Evolutionary conservation across 2,888 invertebrate genomes (phyloP), one percentile per base, ranked within the genome.

Genomic region (Adineta ricciae): DNA sequence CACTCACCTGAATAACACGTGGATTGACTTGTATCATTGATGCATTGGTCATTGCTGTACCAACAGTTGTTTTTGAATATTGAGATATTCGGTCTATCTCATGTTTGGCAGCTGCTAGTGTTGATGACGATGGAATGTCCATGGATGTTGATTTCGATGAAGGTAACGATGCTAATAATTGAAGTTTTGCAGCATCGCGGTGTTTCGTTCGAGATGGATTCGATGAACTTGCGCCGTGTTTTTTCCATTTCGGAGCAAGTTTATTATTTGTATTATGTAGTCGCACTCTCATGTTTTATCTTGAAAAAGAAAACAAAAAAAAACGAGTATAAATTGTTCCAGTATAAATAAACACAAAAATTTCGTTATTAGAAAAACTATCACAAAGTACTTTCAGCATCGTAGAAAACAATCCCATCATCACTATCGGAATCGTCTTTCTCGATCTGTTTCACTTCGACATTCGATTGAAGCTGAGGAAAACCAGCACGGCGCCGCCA

Each of bases 181-280:
- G 50, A 87, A 85, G 24, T 89, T 94, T 94, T 0, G 95, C 96
- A 89, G 94, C 93, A 88, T 94, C 93, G 84, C 97, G 93, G 90
- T 94, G 93, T 90, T 94, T 95, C 89, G 93, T 94, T 9, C 93
- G 93, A 88, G 93, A 93, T 0, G 97, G 96, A 91, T 97, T 97
- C 9, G 95, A 95, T 88, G 93, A 94, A 21, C 96, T 94, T 87
- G 96, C 96, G 88, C 96, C 94, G 14, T 96, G 96, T 90, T 95
- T 96, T 72, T 93, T 92, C 96, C 96, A 96, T 89, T 94, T 92
- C 90, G 64, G 32, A 64, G 32, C 16, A 64, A 64, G 64, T 16
- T 64, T 64, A 64, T 36, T 64, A 32, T 64, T 64, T 4, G 19
- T 19, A 27, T 32, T 64, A 64, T 64, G 64, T 32, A 64, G 32